Evolutionary conservation across 2,113 vertebrate species (phyloP), one percentile per base, ranked within the genome.

Genomic region (Nyctereutes procyonoides): DNA sequence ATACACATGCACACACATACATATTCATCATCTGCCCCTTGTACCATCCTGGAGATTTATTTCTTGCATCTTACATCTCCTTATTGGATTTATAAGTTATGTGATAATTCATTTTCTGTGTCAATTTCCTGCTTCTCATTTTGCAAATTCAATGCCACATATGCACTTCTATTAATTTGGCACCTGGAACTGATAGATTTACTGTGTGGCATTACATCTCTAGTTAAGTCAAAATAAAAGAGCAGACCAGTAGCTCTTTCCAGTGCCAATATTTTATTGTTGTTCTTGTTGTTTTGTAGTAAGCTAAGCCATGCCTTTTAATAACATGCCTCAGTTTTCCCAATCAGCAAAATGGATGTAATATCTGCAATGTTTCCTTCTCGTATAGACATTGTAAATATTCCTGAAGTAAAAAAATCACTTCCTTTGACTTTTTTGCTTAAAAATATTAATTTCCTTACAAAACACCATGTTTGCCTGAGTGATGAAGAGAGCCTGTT

Each of bases 141-240:
- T 95, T 88, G n/a, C 20, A 97, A 93, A 97, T 86, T 76, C 88
- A 73, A 43, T 16, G 38, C n/a, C 28, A 60, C 8, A 19, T 58
- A 69, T 5, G 17, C 58, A 90, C 55, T 65, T 95, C 84, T 77
- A 67, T 85, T 87, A 96, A 94, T 88, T 82, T 86, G 80, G 79
- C 43, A 84, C 35, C 67, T 73, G 48, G 65, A 97, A 85, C 62
- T 71, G 81, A 93, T 51, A 94, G 85, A 95, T 96, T 93, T 93
- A 96, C 77, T 67, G 19, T 73, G 85, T 53, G 35, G 7, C 28
- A 8, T 73, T 55, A 35, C 43, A 86, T 38, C 55, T 51, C 55
- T 69, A 92, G 65, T 87, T 86, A 71, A 95, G 88, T 73, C 62
- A 95, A 35, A 76, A 35, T 81, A 85, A 81, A 95, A 67, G 24